Conservation (phyloP, 2,797 vertebrate genomes). For the Semaprochilodus insignis region DNA sequence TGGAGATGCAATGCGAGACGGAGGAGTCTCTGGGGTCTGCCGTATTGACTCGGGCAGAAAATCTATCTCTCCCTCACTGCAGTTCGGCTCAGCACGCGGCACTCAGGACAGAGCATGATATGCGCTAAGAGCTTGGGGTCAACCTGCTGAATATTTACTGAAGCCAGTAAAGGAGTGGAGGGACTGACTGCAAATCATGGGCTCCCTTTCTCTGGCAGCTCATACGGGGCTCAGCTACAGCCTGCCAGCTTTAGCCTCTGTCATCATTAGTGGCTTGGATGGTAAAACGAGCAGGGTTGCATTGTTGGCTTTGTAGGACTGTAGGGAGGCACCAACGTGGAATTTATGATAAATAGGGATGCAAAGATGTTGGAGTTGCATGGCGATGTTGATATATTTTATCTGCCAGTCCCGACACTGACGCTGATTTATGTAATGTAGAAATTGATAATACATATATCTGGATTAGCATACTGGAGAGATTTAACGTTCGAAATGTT, state of each 20-base stretch:
- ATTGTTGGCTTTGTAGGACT: not conserved
- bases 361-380: too few species aligned
- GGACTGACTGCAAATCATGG: conserved; percentile 1
- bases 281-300: not conserved
- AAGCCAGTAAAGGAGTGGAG: conserved; percentile 8
- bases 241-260: conserved; percentile 9
- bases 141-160: conserved; percentile 36
- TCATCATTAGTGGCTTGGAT: not conserved
- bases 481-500: too few species aligned
- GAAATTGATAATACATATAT: too few species aligned
- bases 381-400: too few species aligned
- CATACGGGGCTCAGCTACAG: not conserved
- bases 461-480: too few species aligned
- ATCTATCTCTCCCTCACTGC: conserved; percentile 37
- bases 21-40: conserved; percentile 18
- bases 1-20: not conserved
- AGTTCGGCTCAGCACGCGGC: conserved; percentile 3
- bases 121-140: conserved; percentile 20
- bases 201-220: not conserved
- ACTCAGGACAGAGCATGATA: conserved; percentile 33
- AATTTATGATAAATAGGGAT: not conserved
- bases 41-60: conserved; percentile 38
- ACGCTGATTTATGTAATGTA: too few species aligned
- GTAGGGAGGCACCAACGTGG: not conserved
- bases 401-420: too few species aligned